Conservation (phyloP, 2,888 invertebrate genomes). For the Tillus elongatus region DNA sequence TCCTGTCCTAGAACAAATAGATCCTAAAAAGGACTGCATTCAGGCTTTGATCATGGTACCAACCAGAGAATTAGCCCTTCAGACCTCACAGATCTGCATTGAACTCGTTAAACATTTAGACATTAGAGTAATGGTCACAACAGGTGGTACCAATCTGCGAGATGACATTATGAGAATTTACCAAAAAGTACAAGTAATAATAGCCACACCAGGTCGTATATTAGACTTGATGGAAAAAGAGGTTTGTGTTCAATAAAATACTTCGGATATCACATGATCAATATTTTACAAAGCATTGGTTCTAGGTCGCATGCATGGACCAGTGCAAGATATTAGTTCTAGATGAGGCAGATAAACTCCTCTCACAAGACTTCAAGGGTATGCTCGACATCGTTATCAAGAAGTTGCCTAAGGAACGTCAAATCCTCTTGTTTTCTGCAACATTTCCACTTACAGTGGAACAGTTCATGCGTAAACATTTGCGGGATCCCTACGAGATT, state of each 20-base stretch:
- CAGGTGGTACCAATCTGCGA: slow-evolving; percentile 94
- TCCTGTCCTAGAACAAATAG: slow-evolving; percentile 93
- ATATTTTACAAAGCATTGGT: no score
- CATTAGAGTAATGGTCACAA: slow-evolving; percentile 98
- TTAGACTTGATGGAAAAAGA: slow-evolving; percentile 99
- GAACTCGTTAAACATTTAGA: slow-evolving; percentile 96
- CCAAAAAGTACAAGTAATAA: slow-evolving; percentile 97
- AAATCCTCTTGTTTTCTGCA: slow-evolving; percentile 96
- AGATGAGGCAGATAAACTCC: slow-evolving; percentile 97
- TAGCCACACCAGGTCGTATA: slow-evolving; percentile 98
- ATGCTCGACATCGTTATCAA: slow-evolving; percentile 97
- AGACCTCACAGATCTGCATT: slow-evolving; percentile 99
- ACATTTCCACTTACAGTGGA: slow-evolving; percentile 98
- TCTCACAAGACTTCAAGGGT: slow-evolving; percentile 96
- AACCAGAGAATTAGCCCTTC: slow-evolving; percentile 95
- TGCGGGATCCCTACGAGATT: slow-evolving; percentile 97
- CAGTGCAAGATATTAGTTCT: slow-evolving; percentile 94
- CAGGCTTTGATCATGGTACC: slow-evolving; percentile 98
- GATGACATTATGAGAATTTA: slow-evolving; percentile 99
- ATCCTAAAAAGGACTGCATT: slow-evolving; percentile 81
- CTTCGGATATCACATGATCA: no score
- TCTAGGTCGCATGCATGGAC: slow-evolving; percentile 72
- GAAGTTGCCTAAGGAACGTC: slow-evolving; percentile 87
- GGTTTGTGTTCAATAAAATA: no score
- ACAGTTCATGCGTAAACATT: slow-evolving; percentile 97